Evolutionary conservation across 2,113 vertebrate species (phyloP).

Genomic region (Engystomops pustulosus): DNA sequence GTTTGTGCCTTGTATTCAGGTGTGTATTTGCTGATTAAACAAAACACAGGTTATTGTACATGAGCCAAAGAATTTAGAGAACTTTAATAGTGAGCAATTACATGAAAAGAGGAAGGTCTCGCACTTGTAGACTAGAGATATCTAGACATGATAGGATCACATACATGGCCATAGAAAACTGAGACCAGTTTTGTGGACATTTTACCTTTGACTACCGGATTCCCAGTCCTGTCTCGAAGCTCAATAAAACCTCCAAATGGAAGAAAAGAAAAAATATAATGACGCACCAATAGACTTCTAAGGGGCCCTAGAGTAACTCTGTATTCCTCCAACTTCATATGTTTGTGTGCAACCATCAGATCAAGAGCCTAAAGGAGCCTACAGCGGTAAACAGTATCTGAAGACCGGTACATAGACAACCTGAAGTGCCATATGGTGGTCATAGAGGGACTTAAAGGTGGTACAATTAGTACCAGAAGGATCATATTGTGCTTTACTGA

Average conservation of each 20-base stretch:
- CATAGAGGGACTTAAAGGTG: too few relatives aligned
- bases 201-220: too few relatives aligned
- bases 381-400: too few relatives aligned
- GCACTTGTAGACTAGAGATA: neutral
- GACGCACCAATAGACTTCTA: neutral
- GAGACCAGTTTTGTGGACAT: too few relatives aligned
- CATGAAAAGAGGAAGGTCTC: neutral
- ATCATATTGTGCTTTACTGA: too few relatives aligned
- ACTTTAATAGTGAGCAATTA: neutral
- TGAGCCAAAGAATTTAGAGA: constrained; percentile 3
- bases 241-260: too few relatives aligned
- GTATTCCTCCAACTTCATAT: neutral
- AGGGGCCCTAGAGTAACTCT: neutral
- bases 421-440: too few relatives aligned
- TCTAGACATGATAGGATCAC: neutral
- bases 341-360: neutral
- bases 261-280: too few relatives aligned
- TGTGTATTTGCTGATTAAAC: neutral
- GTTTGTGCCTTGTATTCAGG: neutral
- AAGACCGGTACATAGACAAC: too few relatives aligned
- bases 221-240: too few relatives aligned
- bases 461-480: too few relatives aligned
- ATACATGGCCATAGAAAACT: neutral
- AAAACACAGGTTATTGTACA: neutral
- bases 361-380: too few relatives aligned